These are phyloP conservation scores for Pterois miles DNA, from an alignment of 2,797 vertebrate species.

Conservation along the genomic window DNA sequence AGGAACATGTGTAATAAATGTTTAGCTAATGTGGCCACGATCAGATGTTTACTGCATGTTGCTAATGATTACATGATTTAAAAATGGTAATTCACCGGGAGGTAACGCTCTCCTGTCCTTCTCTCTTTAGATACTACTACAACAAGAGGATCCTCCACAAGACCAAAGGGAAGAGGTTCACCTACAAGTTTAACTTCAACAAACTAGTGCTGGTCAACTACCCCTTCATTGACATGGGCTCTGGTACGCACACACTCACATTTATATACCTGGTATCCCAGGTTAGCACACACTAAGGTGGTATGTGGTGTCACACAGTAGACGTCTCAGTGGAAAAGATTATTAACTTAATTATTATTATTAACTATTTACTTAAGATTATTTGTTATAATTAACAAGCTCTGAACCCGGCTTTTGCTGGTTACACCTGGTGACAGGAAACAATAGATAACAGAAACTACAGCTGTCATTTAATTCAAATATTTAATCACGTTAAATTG, in stretches of 20 bases:
- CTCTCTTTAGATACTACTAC: conserved; percentile 89
- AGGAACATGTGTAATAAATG: not conserved
- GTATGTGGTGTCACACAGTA: not conserved
- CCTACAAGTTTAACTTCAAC: conserved; percentile 97
- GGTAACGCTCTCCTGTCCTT: not conserved
- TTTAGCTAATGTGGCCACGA: not conserved
- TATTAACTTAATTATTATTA: too few relatives aligned
- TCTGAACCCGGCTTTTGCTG: not conserved
- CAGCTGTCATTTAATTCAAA: too few relatives aligned
- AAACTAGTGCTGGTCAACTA: conserved; percentile 95
- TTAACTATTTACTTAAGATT: too few relatives aligned
- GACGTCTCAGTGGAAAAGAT: not conserved
- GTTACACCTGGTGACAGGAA: too few relatives aligned
- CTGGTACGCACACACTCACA: conserved; percentile 63
- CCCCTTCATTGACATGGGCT: conserved; percentile 92
- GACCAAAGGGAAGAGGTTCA: conserved; percentile 95
- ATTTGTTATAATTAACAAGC: not conserved
- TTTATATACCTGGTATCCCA: too few relatives aligned
- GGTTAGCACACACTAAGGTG: not conserved
- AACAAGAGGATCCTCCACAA: conserved; percentile 95
- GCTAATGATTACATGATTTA: not conserved
- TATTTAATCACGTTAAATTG: too few relatives aligned
- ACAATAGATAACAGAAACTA: too few relatives aligned
- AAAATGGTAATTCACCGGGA: not conserved
- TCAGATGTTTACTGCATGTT: not conserved